Conservation (phyloP, 2,113 vertebrate species). For the cattle (Bos taurus) region ARS-UCD2.0 NC_037330.1:108761501-108762000, state of each 20-base stretch:
- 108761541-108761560: neutral
- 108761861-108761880: neutral
- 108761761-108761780: neutral
- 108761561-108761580: neutral
- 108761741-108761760: neutral
- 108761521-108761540: neutral
- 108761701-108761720: neutral
- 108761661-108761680: slow-evolving; percentile 48
- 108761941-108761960: neutral
- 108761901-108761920: neutral
- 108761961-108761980: neutral
- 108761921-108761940: neutral
- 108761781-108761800: neutral
- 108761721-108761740: neutral
- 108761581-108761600: neutral
- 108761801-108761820: neutral
- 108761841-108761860: neutral
- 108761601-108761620: neutral
- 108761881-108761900: neutral
- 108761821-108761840: neutral
- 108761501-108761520: too few relatives aligned
- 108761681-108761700: slow-evolving; percentile 9
- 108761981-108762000: neutral
- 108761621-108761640: neutral
- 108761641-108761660: slow-evolving; percentile 53